Conservation (phyloP, 2,888 invertebrate species). For the Nemotelus pantherinus region DNA sequence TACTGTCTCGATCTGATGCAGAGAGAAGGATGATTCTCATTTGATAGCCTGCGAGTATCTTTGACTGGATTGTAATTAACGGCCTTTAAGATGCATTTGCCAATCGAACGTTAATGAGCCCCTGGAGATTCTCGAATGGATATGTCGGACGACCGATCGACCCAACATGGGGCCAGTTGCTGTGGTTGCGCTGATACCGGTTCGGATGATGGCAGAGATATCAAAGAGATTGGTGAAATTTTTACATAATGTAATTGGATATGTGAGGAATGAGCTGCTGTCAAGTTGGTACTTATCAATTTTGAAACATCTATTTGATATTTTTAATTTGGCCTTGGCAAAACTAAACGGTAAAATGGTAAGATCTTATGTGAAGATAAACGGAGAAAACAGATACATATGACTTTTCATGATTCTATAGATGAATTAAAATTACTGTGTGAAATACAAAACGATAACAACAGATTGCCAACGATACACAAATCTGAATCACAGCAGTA, state of each 20-base stretch:
- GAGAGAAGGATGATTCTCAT: constrained; percentile 1
- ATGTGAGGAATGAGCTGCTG: constrained; percentile 12
- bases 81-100: constrained; percentile 32
- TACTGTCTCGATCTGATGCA: neutral
- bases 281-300: neutral
- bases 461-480: neutral
- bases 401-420: too few relatives aligned
- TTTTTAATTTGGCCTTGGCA: neutral
- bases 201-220: neutral
- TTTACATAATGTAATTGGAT: constrained; percentile 25
- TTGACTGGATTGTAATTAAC: constrained; percentile 21
- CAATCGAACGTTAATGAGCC: constrained; percentile 33
- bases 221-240: constrained; percentile 8
- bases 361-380: too few relatives aligned
- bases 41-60: constrained; percentile 9
- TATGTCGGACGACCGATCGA: neutral
- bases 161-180: neutral
- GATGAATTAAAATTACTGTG: too few relatives aligned
- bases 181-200: neutral
- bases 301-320: neutral
- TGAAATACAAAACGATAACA: neutral
- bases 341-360: too few relatives aligned
- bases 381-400: too few relatives aligned
- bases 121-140: constrained; percentile 17
- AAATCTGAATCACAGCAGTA: too few relatives aligned